These are phyloP conservation scores for Clangula hyemalis DNA, from an alignment of 2,797 vertebrate species.

Conservation along the genomic window DNA sequence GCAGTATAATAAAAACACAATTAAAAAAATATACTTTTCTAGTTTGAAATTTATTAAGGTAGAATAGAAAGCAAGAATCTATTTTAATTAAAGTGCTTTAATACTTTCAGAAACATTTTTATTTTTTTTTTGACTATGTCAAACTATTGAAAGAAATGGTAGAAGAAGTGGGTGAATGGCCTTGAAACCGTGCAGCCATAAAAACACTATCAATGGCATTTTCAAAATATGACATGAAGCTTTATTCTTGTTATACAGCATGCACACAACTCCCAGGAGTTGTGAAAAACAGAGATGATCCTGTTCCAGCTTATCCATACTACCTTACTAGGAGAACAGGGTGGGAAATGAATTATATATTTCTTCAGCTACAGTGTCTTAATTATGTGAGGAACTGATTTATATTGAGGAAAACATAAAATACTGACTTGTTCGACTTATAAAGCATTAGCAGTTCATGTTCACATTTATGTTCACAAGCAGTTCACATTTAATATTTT, in stretches of 20 bases:
- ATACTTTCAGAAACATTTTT: neutral
- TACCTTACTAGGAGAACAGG: neutral
- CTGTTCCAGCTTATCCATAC: neutral
- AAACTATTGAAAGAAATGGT: neutral
- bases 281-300: neutral
- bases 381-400: neutral
- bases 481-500: neutral
- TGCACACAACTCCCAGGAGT: neutral
- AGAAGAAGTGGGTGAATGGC: neutral
- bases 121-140: neutral
- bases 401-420: neutral
- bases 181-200: slow-evolving; percentile 6
- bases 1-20: neutral
- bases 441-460: no score
- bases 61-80: neutral
- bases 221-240: slow-evolving; percentile 2
- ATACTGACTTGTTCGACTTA: neutral
- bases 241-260: neutral
- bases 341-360: neutral
- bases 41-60: neutral
- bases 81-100: slow-evolving; percentile 18
- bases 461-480: no score
- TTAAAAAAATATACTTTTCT: neutral
- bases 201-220: neutral
- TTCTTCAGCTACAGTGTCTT: neutral